Evolutionary conservation across 2,888 invertebrate species (phyloP).

Genomic region (Diarsia dahlii): DNA sequence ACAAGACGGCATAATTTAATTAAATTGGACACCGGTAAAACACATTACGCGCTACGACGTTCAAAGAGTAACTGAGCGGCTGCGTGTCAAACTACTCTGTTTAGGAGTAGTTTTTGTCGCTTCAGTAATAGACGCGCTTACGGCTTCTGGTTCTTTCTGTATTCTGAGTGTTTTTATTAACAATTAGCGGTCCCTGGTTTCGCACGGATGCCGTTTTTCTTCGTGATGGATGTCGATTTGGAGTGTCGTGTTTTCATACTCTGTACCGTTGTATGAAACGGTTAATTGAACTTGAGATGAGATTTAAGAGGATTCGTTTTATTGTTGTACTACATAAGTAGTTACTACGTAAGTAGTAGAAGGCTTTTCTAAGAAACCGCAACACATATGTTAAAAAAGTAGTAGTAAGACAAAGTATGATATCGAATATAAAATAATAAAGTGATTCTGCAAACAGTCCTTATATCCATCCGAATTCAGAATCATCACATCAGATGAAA

Average conservation of each 20-base stretch:
- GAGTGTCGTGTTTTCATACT: constrained; percentile 48
- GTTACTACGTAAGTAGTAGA: neutral
- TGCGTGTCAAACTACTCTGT: no score
- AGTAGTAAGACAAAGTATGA: neutral
- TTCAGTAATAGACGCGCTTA: no score
- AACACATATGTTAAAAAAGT: no score
- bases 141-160: no score
- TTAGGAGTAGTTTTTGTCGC: no score
- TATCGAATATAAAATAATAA: neutral
- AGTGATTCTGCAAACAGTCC: no score
- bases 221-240: constrained; percentile 51
- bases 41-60: no score
- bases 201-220: constrained; percentile 62
- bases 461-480: no score
- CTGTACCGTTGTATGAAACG: constrained; percentile 50
- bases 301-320: constrained; percentile 17
- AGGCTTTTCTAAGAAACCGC: neutral
- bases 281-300: constrained; percentile 52
- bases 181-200: constrained; percentile 60
- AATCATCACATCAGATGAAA: neutral
- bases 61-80: no score
- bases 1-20: no score
- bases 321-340: constrained; percentile 20
- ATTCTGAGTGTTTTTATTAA: constrained; percentile 56
- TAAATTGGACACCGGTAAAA: no score